These are phyloP conservation scores for Oenanthe melanoleuca DNA, from an alignment of 2,113 vertebrate genomes.

Conservation along the genomic window DNA sequence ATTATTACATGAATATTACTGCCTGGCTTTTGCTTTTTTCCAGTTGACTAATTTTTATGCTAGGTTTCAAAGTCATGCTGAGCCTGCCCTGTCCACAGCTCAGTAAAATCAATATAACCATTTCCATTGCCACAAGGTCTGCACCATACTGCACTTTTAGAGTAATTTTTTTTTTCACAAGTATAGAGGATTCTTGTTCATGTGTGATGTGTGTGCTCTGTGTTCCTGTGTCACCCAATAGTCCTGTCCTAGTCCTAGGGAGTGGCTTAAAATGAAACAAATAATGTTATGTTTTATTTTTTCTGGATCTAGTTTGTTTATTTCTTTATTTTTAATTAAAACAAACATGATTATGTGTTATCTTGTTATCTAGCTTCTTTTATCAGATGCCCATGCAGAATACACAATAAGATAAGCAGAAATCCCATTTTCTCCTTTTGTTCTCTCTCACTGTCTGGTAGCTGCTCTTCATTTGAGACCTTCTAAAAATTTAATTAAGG, in stretches of 20 bases:
- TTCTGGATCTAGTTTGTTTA: neutral
- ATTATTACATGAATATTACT: neutral
- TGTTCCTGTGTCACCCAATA: neutral
- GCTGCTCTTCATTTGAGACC: neutral
- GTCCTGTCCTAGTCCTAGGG: neutral
- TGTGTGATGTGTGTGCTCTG: neutral
- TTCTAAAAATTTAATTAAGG: conserved; percentile 36
- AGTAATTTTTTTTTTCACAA: neutral
- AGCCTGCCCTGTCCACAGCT: neutral
- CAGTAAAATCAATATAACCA: neutral
- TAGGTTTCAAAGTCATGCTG: neutral
- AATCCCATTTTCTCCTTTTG: neutral
- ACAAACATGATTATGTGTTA: neutral
- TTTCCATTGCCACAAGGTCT: neutral
- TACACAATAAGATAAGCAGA: neutral
- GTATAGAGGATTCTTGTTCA: neutral
- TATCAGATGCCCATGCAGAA: neutral
- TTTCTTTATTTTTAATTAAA: neutral
- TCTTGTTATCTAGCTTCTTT: neutral
- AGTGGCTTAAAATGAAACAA: neutral
- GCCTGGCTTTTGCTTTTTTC: neutral
- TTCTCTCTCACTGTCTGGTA: neutral
- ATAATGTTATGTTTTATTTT: neutral
- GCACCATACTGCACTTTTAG: neutral
- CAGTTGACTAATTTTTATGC: neutral